Conservation (phyloP, 2,113 vertebrate species). For the Oophaga pumilio region DNA sequence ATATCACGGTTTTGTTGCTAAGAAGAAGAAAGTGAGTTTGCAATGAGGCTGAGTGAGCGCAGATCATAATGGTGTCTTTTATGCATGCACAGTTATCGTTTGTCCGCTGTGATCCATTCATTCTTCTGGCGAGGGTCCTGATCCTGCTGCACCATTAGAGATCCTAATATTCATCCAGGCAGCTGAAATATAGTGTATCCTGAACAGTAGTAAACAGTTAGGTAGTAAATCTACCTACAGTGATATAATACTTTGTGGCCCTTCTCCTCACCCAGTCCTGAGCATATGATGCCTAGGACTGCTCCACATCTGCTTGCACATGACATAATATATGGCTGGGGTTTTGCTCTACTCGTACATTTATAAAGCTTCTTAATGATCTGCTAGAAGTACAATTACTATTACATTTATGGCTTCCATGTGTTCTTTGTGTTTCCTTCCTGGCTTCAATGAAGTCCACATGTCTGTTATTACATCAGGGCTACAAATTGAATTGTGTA, state of each 20-base stretch:
- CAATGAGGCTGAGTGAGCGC: too few relatives aligned
- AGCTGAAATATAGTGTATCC: not conserved
- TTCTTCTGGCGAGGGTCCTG: not conserved
- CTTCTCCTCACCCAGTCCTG: not conserved
- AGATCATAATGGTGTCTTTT: too few relatives aligned
- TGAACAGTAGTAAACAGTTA: not conserved
- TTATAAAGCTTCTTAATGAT: not conserved
- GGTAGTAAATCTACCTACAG: not conserved
- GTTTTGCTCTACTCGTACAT: not conserved
- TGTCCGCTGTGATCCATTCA: too few relatives aligned
- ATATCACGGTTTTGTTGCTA: too few relatives aligned
- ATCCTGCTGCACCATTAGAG: not conserved
- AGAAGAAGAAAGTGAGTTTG: too few relatives aligned
- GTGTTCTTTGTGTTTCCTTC: constrained; percentile 25
- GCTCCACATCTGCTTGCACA: not conserved
- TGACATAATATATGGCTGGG: not conserved
- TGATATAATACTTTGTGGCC: not conserved
- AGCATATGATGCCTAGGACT: not conserved
- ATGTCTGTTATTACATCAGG: constrained; percentile 21
- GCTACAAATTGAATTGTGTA: constrained; percentile 15
- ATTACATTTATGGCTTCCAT: constrained; percentile 38
- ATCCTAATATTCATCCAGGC: not conserved
- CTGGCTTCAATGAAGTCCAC: constrained; percentile 27
- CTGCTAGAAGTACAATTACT: not conserved
- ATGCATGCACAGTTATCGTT: too few relatives aligned